Evolutionary conservation across 2,888 invertebrate genomes (phyloP).

Genomic region (Drepana falcataria): DNA sequence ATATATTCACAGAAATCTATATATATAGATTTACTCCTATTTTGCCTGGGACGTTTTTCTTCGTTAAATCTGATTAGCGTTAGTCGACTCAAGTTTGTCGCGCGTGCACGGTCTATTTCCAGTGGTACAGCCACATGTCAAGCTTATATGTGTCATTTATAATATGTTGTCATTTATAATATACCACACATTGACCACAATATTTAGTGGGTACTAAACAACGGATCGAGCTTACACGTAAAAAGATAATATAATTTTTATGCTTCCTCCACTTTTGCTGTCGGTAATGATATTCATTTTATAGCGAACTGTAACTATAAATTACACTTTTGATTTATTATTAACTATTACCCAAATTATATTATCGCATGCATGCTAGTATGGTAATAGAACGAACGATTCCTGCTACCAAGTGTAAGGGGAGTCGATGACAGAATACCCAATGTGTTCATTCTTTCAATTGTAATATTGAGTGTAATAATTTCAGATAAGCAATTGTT

Average conservation of each 20-base stretch:
- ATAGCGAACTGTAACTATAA: constrained; percentile 59
- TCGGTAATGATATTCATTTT: constrained; percentile 52
- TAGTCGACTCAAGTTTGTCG: too few species aligned
- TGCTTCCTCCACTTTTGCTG: constrained; percentile 54
- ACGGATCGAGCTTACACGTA: constrained; percentile 56
- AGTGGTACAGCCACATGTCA: too few species aligned
- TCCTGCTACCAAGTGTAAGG: neutral
- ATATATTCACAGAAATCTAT: too few species aligned
- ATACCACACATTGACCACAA: constrained; percentile 25
- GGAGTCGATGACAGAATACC: neutral
- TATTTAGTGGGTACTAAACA: constrained; percentile 51
- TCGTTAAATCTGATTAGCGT: too few species aligned
- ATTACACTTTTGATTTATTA: constrained; percentile 66
- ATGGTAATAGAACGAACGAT: neutral
- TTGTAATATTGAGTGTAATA: too few species aligned
- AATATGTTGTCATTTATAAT: neutral
- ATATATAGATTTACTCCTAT: too few species aligned
- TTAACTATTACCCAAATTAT: constrained; percentile 13
- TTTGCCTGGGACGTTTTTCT: too few species aligned
- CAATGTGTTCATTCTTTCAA: neutral
- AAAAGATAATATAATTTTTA: constrained; percentile 69
- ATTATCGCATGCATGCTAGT: constrained; percentile 7
- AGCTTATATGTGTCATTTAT: neutral
- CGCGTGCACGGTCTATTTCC: too few species aligned
- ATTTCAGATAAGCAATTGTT: too few species aligned